These are phyloP conservation scores for Sebastes fasciatus DNA, from an alignment of 2,113 vertebrate species.

Conservation along the genomic window DNA sequence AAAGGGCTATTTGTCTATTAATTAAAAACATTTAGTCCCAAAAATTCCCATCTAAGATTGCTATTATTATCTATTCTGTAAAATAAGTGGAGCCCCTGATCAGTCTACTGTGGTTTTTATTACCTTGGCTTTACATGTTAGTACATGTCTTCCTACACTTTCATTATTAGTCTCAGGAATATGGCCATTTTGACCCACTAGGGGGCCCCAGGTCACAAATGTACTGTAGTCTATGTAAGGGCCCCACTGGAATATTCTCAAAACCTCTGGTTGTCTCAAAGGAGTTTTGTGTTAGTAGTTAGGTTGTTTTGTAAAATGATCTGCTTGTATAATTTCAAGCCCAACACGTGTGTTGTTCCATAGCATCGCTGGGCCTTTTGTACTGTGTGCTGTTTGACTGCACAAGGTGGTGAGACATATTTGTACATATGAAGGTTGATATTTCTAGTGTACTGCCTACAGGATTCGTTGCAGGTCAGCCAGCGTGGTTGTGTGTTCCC, in stretches of 20 bases:
- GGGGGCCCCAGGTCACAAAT: constrained; percentile 11
- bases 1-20: neutral
- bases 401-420: neutral
- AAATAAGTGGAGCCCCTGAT: constrained; percentile 14
- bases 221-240: constrained; percentile 5
- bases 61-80: neutral
- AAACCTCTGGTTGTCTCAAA: neutral
- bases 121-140: constrained; percentile 9
- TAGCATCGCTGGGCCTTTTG: neutral
- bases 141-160: constrained; percentile 24
- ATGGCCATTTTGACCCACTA: constrained; percentile 43
- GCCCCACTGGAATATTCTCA: neutral
- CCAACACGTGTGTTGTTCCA: neutral
- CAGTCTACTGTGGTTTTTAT: constrained; percentile 7
- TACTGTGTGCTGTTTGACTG: neutral
- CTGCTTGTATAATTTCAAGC: neutral
- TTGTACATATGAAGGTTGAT: neutral
- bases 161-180: constrained; percentile 13
- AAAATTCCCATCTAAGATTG: neutral
- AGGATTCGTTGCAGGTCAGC: too few relatives aligned
- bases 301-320: neutral
- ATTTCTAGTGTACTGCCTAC: too few relatives aligned
- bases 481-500: too few relatives aligned
- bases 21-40: neutral
- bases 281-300: neutral